Percentiles rank a stretch among this genome's conserved stretches.
Evolutionary conservation across 2,888 invertebrate genomes (phyloP).

Genomic region (Eupeodes latifasciatus): DNA sequence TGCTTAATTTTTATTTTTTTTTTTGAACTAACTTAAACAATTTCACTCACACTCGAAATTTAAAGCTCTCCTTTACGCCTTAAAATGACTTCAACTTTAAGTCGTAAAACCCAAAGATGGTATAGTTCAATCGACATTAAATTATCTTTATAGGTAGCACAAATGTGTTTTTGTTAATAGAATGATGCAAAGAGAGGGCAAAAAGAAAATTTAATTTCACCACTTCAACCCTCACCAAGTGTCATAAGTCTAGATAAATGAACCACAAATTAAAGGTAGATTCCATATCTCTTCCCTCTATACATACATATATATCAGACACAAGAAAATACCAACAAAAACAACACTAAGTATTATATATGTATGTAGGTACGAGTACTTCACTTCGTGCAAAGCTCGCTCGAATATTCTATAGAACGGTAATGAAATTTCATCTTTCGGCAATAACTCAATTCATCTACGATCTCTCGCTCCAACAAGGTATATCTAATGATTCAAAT

Average conservation of each 20-base stretch:
- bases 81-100: too few species aligned
- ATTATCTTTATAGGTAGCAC: not conserved
- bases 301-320: too few species aligned
- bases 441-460: slow-evolving; percentile 61
- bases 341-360: not conserved
- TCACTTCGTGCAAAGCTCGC: not conserved
- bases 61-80: too few species aligned
- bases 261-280: slow-evolving; percentile 32
- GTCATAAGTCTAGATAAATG: slow-evolving; percentile 26
- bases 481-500: slow-evolving; percentile 62
- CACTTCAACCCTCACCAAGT: slow-evolving; percentile 16
- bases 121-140: too few species aligned
- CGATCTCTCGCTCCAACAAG: not conserved
- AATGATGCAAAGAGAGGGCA: not conserved
- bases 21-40: too few species aligned
- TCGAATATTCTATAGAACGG: slow-evolving; percentile 4
- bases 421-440: slow-evolving; percentile 67
- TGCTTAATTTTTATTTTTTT: too few species aligned
- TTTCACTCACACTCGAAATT: too few species aligned
- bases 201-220: slow-evolving; percentile 22
- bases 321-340: not conserved
- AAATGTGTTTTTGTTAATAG: too few species aligned
- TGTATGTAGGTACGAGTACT: not conserved
- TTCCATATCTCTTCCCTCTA: not conserved
- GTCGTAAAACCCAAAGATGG: too few species aligned